Conservation (phyloP, 2,113 vertebrate species). For the Caretta caretta region DNA sequence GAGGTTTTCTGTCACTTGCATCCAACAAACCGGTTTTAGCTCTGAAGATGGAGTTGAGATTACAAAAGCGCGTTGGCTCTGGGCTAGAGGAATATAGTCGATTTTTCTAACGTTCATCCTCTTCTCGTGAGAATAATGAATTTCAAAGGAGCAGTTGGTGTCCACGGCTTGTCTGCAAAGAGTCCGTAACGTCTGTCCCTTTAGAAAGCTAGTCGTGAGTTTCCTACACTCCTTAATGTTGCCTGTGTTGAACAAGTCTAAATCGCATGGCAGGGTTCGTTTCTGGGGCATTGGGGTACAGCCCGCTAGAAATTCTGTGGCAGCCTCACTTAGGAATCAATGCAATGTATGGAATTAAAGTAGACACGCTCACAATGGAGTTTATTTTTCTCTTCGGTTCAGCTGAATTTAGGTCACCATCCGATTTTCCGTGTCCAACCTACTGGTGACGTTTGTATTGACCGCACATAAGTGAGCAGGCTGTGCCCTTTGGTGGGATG, state of each 20-base stretch:
- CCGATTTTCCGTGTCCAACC: neutral
- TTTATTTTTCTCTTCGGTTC: neutral
- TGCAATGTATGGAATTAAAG: neutral
- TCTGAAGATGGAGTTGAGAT: neutral
- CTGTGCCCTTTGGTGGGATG: neutral
- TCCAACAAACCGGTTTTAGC: neutral
- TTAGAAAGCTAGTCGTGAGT: neutral
- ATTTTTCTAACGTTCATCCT: neutral
- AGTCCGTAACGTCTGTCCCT: neutral
- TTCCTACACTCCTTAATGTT: neutral
- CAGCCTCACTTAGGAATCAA: neutral
- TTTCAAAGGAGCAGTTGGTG: neutral
- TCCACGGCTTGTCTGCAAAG: neutral
- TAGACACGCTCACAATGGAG: neutral
- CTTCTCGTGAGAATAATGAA: neutral
- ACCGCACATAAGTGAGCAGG: neutral
- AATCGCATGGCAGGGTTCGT: neutral
- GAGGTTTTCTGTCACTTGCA: neutral
- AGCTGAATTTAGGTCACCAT: neutral
- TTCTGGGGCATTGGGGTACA: neutral
- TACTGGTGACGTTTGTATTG: neutral
- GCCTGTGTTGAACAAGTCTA: neutral
- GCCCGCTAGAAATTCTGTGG: neutral
- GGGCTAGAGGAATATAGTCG: neutral
- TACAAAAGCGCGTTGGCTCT: neutral